Base-by-base conservation (phyloP, 2,113 vertebrate genomes). In the Isichthys henryi region DNA sequence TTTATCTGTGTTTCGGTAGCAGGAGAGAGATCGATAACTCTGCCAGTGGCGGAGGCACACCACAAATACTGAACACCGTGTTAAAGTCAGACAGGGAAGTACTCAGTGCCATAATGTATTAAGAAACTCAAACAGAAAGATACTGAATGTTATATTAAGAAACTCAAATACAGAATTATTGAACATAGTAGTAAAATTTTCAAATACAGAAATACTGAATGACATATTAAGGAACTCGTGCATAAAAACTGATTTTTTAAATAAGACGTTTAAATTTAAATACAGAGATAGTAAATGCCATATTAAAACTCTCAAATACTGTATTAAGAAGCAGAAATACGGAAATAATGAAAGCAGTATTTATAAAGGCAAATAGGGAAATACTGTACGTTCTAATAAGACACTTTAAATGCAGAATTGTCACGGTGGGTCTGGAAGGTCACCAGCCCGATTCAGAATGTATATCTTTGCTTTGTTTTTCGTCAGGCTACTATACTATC, bases 21-120 rank as follows among this genome's bases (percentile, higher is more conserved):
- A 87, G 85, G 62, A 10, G 46, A 86, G 46, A 87, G 50, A 87
- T 86, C 85, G 19, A 86, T 86, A 86, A 15, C 17, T 10, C n/a
- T 53, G n/a, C 6, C 13, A 31, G 49, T 17, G 27, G 49, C 11
- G 23, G 83, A 85, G 23, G 3, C 13, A 19, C 27, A 35, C 13
- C 85, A 87, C 31, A 52, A 39, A 87, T 43, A 39, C 23, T 11
- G 85, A 52, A 53, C 48, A 21, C 83, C 46, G 4, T 13, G 23
- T 85, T 85, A 49, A 46, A 49, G 45, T 77, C 70, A 43, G 39
- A 43, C 35, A 80, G 35, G 43, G 74, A 80, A 80, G 15, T 86
- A 27, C 83, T 50, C 45, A 49, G 5, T 39, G 23, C 23, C 35
- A 39, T 43, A n/a, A n/a, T n/a, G n/a, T n/a, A 43, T 46, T 49